A percentile compares a stretch with the other conserved stretches of the same genome.
Conservation (phyloP, 2,113 vertebrate genomes). For the Progne subis region DNA sequence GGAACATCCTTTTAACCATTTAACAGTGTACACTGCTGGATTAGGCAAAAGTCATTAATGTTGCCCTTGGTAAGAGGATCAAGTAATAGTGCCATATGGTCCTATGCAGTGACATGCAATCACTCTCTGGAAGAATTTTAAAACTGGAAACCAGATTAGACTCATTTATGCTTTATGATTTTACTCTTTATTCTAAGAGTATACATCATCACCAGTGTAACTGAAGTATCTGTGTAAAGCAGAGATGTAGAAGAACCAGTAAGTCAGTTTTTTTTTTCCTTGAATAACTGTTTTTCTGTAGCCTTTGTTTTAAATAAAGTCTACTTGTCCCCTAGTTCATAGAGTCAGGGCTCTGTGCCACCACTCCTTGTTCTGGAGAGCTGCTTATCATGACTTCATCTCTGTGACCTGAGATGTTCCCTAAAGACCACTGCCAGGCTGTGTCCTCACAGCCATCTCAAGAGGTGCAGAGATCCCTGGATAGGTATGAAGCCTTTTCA, state of each 20-base stretch:
- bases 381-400: neutral
- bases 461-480: neutral
- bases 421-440: neutral
- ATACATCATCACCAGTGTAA: neutral
- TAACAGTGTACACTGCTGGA: neutral
- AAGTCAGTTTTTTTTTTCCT: neutral
- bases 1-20: conserved; percentile 42
- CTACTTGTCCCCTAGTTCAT: neutral
- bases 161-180: neutral
- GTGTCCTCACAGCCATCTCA: neutral
- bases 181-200: neutral
- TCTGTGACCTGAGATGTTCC: neutral
- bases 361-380: neutral
- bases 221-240: neutral
- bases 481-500: neutral
- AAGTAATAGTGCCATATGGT: conserved; percentile 32
- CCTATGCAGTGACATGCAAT: neutral
- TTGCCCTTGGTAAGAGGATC: conserved; percentile 46
- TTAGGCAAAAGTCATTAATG: conserved; percentile 11
- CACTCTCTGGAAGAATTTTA: neutral
- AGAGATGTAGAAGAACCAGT: neutral
- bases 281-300: neutral
- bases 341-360: neutral
- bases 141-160: neutral
- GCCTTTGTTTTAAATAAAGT: neutral